phyloP scores from a whole-genome alignment of 1,140 invertebrate species.

The Andricus grossulariae region DNA sequence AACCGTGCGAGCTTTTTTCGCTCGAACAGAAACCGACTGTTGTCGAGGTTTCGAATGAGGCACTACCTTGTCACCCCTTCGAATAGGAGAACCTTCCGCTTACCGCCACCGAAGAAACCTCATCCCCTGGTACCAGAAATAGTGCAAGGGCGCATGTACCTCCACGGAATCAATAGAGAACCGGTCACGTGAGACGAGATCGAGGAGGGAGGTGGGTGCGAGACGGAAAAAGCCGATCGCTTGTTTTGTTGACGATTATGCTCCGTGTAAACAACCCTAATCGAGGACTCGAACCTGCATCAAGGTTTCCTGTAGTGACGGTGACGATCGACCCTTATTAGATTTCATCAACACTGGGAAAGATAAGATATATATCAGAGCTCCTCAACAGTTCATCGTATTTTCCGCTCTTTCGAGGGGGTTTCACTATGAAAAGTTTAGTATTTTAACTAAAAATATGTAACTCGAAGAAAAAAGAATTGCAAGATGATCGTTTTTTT shows the following conservation, averaged over 20 bases:
- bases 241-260: conserved; percentile 57
- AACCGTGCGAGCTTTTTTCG: not conserved
- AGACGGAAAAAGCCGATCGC: conserved; percentile 40
- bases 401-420: too few relatives aligned
- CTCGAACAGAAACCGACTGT: not conserved
- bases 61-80: conserved; percentile 40
- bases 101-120: conserved; percentile 35
- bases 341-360: not conserved
- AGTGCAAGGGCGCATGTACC: conserved; percentile 69
- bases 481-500: too few relatives aligned
- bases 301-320: not conserved
- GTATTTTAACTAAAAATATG: too few relatives aligned
- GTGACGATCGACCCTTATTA: conserved; percentile 29
- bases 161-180: conserved; percentile 68
- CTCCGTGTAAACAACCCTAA: conserved; percentile 57
- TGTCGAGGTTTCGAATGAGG: conserved; percentile 11
- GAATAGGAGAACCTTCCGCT: conserved; percentile 46
- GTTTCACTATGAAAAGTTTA: too few relatives aligned
- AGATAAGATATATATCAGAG: not conserved
- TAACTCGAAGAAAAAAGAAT: too few relatives aligned
- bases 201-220: conserved; percentile 38
- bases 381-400: too few relatives aligned
- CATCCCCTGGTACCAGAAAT: conserved; percentile 57
- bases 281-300: conserved; percentile 24
- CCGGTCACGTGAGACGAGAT: conserved; percentile 67